These are phyloP conservation scores for Todus mexicanus DNA, from an alignment of 2,797 vertebrate genomes.

Conservation along the genomic window DNA sequence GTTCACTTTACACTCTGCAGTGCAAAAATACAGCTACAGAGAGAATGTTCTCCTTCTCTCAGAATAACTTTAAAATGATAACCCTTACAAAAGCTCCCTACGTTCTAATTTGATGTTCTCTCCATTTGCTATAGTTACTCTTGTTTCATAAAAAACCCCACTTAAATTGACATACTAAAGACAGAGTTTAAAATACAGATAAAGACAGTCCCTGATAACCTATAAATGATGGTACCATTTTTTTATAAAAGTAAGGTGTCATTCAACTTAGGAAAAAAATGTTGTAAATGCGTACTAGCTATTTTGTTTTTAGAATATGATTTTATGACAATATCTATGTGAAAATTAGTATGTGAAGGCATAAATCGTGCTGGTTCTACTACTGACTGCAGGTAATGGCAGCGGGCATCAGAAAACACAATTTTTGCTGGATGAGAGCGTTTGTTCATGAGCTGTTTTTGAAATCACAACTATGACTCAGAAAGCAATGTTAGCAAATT, in stretches of 20 bases:
- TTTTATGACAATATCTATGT: neutral
- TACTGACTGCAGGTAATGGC: fast-evolving
- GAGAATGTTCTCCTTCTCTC: neutral
- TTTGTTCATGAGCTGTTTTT: neutral
- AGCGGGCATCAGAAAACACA: neutral
- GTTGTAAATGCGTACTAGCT: neutral
- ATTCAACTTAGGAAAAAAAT: neutral
- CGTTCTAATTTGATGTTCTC: neutral
- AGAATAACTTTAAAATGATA: neutral
- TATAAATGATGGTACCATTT: neutral
- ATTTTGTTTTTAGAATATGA: neutral
- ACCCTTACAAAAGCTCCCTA: neutral
- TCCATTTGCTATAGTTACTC: neutral
- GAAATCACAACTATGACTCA: neutral
- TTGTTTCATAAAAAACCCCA: neutral
- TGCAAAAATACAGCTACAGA: neutral
- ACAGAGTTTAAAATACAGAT: neutral
- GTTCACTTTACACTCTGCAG: neutral
- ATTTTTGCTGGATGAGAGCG: neutral
- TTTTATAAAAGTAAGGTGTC: neutral
- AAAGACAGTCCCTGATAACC: neutral
- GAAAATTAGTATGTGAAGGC: neutral
- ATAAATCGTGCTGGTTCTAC: neutral
- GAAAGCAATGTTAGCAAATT: neutral
- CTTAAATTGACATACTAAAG: neutral